Base-by-base conservation (phyloP, 2,888 invertebrate genomes). In the Smittia sp. region DNA sequence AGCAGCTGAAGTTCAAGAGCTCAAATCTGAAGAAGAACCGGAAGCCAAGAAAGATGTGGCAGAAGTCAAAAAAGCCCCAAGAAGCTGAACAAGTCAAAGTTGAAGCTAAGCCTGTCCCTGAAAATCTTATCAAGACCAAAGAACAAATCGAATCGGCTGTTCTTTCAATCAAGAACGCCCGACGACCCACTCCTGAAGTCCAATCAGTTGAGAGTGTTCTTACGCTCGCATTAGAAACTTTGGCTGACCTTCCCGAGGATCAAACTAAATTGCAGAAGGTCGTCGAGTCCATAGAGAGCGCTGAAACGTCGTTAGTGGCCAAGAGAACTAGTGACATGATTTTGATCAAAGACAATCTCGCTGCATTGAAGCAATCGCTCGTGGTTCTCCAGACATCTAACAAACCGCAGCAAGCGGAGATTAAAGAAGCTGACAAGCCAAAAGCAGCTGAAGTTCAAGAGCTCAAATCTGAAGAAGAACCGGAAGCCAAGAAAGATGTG, bases 81-180 rank as follows among this genome's bases (percentile, higher is more conserved):
- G n/a, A n/a, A n/a, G n/a, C n/a, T n/a, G n/a, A n/a, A n/a, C n/a
- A n/a, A n/a, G n/a, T n/a, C n/a, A n/a, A n/a, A n/a, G n/a, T n/a
- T 76, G 82, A 83, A 65, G 79, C 81, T 9, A 81, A 82, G 24
- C 77, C 84, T 70, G 77, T 84, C 1, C 80, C 80, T 75, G 84
- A 84, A 79, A 83, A 22, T 20, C 13, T 20, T 25, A 22, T 22
- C 4, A 69, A 69, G 20, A 15, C 32, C n/a, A 69, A 69, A 52
- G n/a, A 20, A n/a, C 52, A 69, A 27, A 69, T 69, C 41, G 18
- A 52, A 32, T 32, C 7, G 2, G 27, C 24, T 1, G 27, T 18
- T 7, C 15, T 13, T 6, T 52, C 54, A 54, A 54, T 69, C 1
- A 54, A 72, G 22, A 24, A 73, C 25, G 58, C 39, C 20, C 22